Conservation (phyloP, 2,797 vertebrate genomes). For the Coilia nasus region DNA sequence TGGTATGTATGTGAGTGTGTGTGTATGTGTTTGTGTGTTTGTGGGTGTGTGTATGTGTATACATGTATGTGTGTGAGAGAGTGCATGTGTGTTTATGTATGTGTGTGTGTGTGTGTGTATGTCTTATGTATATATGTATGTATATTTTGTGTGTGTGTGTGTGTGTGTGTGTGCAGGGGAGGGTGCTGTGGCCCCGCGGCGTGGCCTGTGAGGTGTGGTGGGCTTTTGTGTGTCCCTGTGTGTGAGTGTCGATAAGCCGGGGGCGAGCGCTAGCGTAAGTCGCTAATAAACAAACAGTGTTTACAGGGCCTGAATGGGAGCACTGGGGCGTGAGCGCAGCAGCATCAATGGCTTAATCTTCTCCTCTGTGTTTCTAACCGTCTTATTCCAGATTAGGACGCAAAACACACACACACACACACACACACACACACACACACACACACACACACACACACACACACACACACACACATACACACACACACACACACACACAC, state of each 20-base stretch:
- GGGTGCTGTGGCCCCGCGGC: background rate
- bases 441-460: background rate
- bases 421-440: background rate
- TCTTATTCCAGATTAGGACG: conserved; percentile 75
- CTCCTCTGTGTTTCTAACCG: conserved; percentile 68
- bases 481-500: background rate
- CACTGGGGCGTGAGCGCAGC: conserved; percentile 74
- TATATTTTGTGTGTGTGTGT: background rate
- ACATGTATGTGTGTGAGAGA: too few relatives aligned
- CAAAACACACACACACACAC: conserved; percentile 8
- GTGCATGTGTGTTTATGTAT: too few relatives aligned
- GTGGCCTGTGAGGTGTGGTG: background rate
- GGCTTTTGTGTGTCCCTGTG: conserved; percentile 57
- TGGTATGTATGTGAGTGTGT: conserved; percentile 31
- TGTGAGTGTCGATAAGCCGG: conserved; percentile 77
- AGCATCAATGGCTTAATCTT: conserved; percentile 81
- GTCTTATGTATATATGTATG: background rate
- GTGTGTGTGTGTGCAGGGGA: background rate
- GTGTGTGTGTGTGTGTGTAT: conserved; percentile 11
- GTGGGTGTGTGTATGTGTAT: background rate
- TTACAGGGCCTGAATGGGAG: conserved; percentile 80
- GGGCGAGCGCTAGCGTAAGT: conserved; percentile 76
- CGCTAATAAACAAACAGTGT: conserved; percentile 86
- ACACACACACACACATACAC: background rate
- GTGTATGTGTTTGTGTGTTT: background rate